Percentiles rank a stretch among this genome's conserved stretches.
phyloP scores from a whole-genome alignment of 1,140 invertebrate species.

The Homalodisca vitripennis region DNA sequence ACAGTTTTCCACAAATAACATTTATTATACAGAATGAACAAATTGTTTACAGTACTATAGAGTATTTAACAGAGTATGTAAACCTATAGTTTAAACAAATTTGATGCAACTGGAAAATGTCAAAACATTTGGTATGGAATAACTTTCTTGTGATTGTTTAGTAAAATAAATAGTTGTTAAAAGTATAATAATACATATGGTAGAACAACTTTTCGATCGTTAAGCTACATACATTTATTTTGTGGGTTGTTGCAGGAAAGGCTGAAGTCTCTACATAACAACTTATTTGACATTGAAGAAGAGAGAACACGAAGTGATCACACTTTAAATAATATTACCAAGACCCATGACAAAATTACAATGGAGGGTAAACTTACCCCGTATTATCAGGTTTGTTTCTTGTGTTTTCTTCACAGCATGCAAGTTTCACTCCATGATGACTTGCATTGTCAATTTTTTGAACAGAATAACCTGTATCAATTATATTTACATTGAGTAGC shows the following conservation, averaged over 20 bases:
- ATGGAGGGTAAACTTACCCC: constrained; percentile 64
- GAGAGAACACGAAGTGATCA: constrained; percentile 74
- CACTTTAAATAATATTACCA: constrained; percentile 73
- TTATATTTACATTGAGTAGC: no score
- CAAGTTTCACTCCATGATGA: no score
- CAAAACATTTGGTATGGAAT: neutral
- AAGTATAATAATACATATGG: neutral
- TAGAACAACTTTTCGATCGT: neutral
- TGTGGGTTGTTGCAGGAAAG: constrained; percentile 61
- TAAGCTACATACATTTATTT: neutral
- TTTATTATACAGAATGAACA: no score
- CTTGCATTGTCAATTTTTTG: no score
- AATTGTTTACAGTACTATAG: no score
- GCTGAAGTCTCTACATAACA: constrained; percentile 69
- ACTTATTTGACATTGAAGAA: constrained; percentile 78
- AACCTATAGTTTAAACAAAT: neutral
- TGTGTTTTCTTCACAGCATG: no score
- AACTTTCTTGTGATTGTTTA: neutral
- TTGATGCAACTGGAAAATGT: neutral
- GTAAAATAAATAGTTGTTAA: neutral
- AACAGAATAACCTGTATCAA: no score
- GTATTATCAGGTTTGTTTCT: constrained; percentile 53
- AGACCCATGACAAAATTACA: constrained; percentile 73
- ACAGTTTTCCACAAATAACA: no score
- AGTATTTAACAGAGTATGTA: neutral